These are phyloP conservation scores for Hirudinaria manillensis DNA, from an alignment of 2,888 invertebrate species.

Conservation along the genomic window DNA sequence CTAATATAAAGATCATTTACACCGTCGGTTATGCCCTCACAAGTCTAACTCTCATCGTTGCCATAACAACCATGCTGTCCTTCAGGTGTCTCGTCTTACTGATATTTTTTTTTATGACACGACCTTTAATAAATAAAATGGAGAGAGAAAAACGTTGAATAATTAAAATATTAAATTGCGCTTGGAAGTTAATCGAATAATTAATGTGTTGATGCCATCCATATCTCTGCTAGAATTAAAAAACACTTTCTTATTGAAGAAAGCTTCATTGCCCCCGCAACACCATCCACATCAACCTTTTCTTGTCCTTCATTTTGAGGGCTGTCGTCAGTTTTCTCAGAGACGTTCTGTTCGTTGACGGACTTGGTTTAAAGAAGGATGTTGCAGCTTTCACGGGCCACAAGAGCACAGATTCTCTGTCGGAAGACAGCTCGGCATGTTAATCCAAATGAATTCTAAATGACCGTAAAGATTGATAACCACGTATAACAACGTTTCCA, in stretches of 20 bases:
- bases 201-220: background rate
- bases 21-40: conserved; percentile 5
- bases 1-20: conserved; percentile 2
- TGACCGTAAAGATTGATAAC: too few relatives aligned
- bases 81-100: conserved; percentile 2
- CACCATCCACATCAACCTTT: conserved; percentile 65
- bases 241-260: conserved; percentile 49
- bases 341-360: conserved; percentile 57
- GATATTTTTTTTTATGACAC: background rate
- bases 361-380: conserved; percentile 33
- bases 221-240: background rate
- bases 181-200: background rate
- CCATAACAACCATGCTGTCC: conserved; percentile 12
- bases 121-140: background rate
- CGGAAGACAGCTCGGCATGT: background rate
- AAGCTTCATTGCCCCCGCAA: conserved; percentile 65
- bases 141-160: background rate
- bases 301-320: conserved; percentile 64
- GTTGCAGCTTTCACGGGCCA: background rate
- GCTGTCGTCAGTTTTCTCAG: conserved; percentile 61
- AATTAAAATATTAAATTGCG: background rate
- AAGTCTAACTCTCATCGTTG: background rate
- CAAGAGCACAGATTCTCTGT: background rate
- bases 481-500: too few relatives aligned
- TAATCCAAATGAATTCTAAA: background rate